Base-by-base conservation (phyloP, 2,113 vertebrate species). In the Gambusia holbrooki region DNA sequence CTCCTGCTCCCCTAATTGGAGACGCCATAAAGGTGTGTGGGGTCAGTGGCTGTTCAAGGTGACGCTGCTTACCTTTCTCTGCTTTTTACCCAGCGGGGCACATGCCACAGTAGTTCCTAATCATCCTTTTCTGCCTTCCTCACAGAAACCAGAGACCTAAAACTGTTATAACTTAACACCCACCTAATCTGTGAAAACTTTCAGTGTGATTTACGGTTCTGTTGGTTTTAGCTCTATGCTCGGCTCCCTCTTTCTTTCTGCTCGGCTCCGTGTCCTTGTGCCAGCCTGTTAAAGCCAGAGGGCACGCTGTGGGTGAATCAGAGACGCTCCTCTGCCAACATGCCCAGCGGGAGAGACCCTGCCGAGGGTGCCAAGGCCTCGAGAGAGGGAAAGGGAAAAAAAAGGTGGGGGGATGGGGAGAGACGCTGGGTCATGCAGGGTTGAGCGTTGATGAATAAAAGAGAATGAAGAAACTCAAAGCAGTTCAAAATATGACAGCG, bases 11-110 rank as follows among this genome's bases (percentile, higher is more conserved):
- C 92, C 91, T 92, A 92, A 93, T 92, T 93, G 90, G 90, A 88
- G 91, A 88, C 79, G 91, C 90, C 88, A 87, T 92, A 92, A 92
- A 92, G 89, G 88, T 87, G 88, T 75, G 87, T 76, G 87, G 92
- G 93, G 92, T 95, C 94, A 94, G 92, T 91, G 90, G 79, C 90
- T 94, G 89, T 84, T 94, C 92, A 95, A 95, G 93, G 93, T 94
- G 92, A 94, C 83, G 84, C 85, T 73, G 74, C 75, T 77, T 75
- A 76, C 85, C 65, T 88, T 84, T 66, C 80, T 87, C 73, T 83
- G 75, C 85, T 69, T 77, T 84, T 77, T 77, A 83, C 80, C 68
- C 77, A 66, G 60, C 84, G 82, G 76, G 82, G 72, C 79, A 80
- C 27, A 79, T 80, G 77, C 62, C 54, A 71, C 51, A 58, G 33